phyloP scores from a whole-genome alignment of 2,888 invertebrate species.

The Ennomos quercinarius region DNA sequence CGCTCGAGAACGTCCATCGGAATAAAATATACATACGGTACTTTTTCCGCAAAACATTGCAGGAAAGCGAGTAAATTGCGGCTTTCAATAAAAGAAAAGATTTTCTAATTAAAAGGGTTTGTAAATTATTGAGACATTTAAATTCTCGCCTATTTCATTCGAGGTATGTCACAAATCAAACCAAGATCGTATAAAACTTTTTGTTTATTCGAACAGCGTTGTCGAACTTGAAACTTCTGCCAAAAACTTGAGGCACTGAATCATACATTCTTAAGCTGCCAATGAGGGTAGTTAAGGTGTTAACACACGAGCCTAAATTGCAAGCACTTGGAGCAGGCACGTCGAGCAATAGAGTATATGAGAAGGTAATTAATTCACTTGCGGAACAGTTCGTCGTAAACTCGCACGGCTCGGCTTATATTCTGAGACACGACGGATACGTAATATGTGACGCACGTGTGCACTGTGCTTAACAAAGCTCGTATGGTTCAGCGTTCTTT shows the following conservation, averaged over 20 bases:
- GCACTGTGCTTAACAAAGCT: slow-evolving; percentile 15
- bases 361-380: slow-evolving; percentile 54
- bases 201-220: slow-evolving; percentile 2
- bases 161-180: too few species aligned
- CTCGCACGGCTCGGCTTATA: slow-evolving; percentile 34
- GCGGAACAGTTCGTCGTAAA: slow-evolving; percentile 41
- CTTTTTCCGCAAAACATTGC: too few species aligned
- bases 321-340: slow-evolving; percentile 24
- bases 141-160: too few species aligned
- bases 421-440: slow-evolving; percentile 25
- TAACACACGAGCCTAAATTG: slow-evolving; percentile 41
- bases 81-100: too few species aligned
- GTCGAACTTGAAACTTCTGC: slow-evolving; percentile 7
- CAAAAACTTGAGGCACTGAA: slow-evolving; percentile 25
- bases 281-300: slow-evolving; percentile 40
- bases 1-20: too few species aligned
- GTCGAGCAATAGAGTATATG: slow-evolving; percentile 45
- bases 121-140: too few species aligned
- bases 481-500: slow-evolving; percentile 10
- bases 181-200: too few species aligned
- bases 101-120: too few species aligned
- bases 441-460: slow-evolving; percentile 29
- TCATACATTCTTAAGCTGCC: slow-evolving; percentile 27
- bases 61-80: too few species aligned
- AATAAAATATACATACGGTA: too few species aligned